These are phyloP conservation scores for Paracanthobrama guichenoti DNA, from an alignment of 2,113 vertebrate genomes.

Conservation along the genomic window DNA sequence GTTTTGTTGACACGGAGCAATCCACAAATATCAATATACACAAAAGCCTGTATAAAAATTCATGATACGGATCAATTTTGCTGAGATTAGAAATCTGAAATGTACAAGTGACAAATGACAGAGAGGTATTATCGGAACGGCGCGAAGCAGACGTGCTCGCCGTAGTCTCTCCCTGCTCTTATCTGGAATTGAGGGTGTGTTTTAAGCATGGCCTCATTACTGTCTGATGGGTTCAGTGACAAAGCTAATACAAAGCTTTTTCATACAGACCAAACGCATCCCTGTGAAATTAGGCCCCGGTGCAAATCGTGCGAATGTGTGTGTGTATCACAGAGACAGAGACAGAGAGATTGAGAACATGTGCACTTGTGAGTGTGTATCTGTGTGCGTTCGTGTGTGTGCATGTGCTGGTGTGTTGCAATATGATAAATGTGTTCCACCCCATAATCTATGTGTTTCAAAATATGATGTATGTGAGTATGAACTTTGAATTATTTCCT, in stretches of 20 bases:
- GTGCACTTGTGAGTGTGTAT: constrained; percentile 51
- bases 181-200: constrained; percentile 49
- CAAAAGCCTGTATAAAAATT: constrained; percentile 18
- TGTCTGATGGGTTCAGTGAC: constrained; percentile 55
- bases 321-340: constrained; percentile 30
- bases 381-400: constrained; percentile 55
- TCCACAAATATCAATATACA: constrained; percentile 35
- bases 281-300: constrained; percentile 55
- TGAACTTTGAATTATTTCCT: constrained; percentile 87
- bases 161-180: constrained; percentile 36
- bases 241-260: constrained; percentile 59
- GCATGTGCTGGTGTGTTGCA: constrained; percentile 71
- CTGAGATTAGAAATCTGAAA: constrained; percentile 33
- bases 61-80: constrained; percentile 6
- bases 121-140: constrained; percentile 33
- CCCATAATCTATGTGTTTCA: constrained; percentile 86
- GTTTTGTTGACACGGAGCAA: constrained; percentile 25
- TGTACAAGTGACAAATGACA: constrained; percentile 26
- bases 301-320: constrained; percentile 50
- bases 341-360: constrained; percentile 41
- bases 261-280: constrained; percentile 53
- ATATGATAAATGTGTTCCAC: constrained; percentile 83
- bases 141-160: not conserved
- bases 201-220: constrained; percentile 54
- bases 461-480: constrained; percentile 87